These are phyloP conservation scores for Atherinosoma microstoma DNA, from an alignment of 2,797 vertebrate species.

Conservation along the genomic window DNA sequence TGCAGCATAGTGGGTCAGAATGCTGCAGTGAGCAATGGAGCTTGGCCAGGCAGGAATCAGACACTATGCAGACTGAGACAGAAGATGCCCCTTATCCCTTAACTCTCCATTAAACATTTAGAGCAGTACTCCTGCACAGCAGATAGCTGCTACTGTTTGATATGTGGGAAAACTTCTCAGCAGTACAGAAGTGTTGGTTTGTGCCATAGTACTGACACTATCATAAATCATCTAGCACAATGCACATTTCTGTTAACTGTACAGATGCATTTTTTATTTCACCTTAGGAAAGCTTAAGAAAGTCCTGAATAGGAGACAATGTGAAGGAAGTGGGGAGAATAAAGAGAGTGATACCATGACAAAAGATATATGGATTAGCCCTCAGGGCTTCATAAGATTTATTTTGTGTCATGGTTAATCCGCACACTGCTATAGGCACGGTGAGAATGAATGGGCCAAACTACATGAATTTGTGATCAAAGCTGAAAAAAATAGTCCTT, in stretches of 20 bases:
- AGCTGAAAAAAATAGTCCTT: conserved; percentile 19
- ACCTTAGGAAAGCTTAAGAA: background rate
- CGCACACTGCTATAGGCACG: conserved; percentile 5
- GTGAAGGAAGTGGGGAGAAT: conserved; percentile 2
- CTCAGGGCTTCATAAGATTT: conserved; percentile 25
- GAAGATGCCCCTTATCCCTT: conserved; percentile 65
- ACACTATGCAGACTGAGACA: conserved; percentile 67
- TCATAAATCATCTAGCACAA: conserved; percentile 39
- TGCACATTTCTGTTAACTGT: conserved; percentile 13
- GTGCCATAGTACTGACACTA: conserved; percentile 17
- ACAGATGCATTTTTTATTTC: conserved; percentile 9
- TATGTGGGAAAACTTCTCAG: conserved; percentile 31
- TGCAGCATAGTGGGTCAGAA: conserved; percentile 59
- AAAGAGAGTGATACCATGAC: conserved; percentile 4
- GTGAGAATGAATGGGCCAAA: conserved; percentile 19
- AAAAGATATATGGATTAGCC: conserved; percentile 36
- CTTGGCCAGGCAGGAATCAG: conserved; percentile 73
- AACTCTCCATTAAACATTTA: conserved; percentile 81
- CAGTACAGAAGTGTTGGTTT: conserved; percentile 40
- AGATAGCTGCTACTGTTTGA: conserved; percentile 46
- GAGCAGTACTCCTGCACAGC: conserved; percentile 44
- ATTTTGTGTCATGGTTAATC: conserved; percentile 44
- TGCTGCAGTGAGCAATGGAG: conserved; percentile 78
- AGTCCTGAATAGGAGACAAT: conserved; percentile 10
- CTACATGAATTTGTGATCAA: conserved; percentile 28